phyloP scores from a whole-genome alignment of 1,140 invertebrate genomes.

The Cotesia glomerata region DNA sequence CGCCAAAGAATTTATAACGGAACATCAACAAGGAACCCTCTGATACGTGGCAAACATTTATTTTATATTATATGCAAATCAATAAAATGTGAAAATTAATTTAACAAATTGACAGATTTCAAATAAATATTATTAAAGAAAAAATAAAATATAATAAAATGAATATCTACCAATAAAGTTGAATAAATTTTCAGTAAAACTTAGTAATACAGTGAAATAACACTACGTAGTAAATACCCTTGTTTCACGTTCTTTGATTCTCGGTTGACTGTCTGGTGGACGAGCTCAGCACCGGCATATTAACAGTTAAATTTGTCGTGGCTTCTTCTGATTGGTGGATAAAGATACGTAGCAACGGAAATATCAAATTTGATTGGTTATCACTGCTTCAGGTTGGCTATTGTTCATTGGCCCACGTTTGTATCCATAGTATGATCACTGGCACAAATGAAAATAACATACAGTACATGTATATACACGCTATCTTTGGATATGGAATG shows the following conservation, averaged over 20 bases:
- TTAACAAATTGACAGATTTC: too few species aligned
- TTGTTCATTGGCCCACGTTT: conserved; percentile 66
- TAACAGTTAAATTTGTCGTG: conserved; percentile 64
- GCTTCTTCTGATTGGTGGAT: conserved; percentile 58
- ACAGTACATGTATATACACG: conserved; percentile 20
- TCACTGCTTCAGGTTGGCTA: conserved; percentile 59
- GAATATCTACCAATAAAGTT: too few species aligned
- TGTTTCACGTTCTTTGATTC: conserved; percentile 31
- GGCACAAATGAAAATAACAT: conserved; percentile 17
- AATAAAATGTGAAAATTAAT: neutral
- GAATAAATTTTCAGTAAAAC: too few species aligned
- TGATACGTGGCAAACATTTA: conserved; percentile 11
- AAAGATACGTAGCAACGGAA: conserved; percentile 45
- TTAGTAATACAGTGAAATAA: neutral
- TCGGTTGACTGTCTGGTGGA: conserved; percentile 53
- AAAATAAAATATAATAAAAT: too few species aligned
- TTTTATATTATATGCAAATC: neutral
- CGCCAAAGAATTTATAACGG: conserved; percentile 14
- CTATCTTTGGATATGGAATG: neutral
- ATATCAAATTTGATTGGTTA: conserved; percentile 46
- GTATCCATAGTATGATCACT: neutral
- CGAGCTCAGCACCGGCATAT: conserved; percentile 54
- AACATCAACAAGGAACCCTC: neutral
- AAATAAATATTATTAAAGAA: neutral
- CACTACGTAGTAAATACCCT: neutral